Evolutionary conservation across 2,797 vertebrate genomes (phyloP), one percentile per base, ranked within the genome.

Genomic region (Lemur catta): DNA sequence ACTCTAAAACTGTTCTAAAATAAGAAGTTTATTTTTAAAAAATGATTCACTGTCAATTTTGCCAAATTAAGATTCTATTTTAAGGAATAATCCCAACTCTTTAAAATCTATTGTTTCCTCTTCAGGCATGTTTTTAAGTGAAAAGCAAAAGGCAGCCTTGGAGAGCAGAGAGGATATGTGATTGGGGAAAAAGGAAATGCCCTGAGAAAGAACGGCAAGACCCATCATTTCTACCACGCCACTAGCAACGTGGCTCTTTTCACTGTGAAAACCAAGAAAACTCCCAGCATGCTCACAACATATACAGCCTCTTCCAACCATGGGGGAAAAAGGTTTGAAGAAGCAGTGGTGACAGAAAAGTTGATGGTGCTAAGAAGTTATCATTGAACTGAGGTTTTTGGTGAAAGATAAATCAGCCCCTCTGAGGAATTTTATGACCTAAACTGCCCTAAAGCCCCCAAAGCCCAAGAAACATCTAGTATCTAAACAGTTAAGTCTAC

Each of bases 1-100:
- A 93, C 80, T 87, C 52, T 90, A 63, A 91, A 84, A 43, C 71
- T 57, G 17, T 87, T 87, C 89, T 93, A 71, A 93, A 93, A 79
- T 88, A 88, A 85, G 76, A 84, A 75, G 41, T 71, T 48, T 69
- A 61, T 86, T 93, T 93, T 20, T 9, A 38, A 80, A 63, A 89
- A 88, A 59, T 10, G 24, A 48, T 69, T 65, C 38, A 61, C 69
- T 81, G 74, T 35, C 71, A 91, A 76, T 86, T 80, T 87, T 89
- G 86, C 57, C 91, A 89, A 82, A 87, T 76, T 78, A 78, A 48
- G 79, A 50, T 38, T 89, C 84, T 78, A 86, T 74, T 95, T 82
- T 96, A 90, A 96, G 78, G 35, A 80, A 75, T 6, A 81, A 12
- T 81, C 69, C 63, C 33, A 71, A 95, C 28, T 26, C 14, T 12